Percentiles rank a stretch among this genome's conserved stretches.
Conservation (phyloP, 53 echinoderm and acorn worm genomes). For the Stichopus horrens region DNA sequence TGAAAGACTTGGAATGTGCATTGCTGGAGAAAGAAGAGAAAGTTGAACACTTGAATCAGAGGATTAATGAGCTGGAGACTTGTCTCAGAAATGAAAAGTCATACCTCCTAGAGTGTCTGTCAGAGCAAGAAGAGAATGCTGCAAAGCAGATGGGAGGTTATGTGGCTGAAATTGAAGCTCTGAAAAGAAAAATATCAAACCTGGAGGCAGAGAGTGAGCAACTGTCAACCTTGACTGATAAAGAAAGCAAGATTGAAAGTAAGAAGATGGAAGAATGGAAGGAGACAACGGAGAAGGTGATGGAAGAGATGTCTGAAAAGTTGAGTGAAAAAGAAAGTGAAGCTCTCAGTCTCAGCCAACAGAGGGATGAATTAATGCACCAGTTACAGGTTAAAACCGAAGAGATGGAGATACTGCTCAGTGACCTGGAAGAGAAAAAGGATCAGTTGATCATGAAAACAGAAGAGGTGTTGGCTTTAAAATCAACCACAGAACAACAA, state of each 20-base stretch:
- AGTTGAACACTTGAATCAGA: conserved; percentile 23
- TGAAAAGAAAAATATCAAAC: not conserved
- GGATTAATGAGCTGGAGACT: conserved; percentile 41
- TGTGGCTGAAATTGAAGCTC: conserved; percentile 8
- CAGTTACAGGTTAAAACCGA: conserved; percentile 10
- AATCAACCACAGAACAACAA: not conserved
- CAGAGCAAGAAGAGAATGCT: conserved; percentile 56
- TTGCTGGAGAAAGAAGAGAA: conserved; percentile 23
- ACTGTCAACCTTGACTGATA: not conserved
- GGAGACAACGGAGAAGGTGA: not conserved
- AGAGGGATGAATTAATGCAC: conserved; percentile 15
- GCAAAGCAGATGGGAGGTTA: conserved; percentile 34
- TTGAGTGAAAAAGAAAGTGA: conserved; percentile 4
- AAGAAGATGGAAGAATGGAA: conserved; percentile 19
- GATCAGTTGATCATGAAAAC: not conserved
- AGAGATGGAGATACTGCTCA: not conserved
- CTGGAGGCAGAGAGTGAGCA: conserved; percentile 15
- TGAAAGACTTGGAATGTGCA: not conserved
- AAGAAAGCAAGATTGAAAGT: not conserved
- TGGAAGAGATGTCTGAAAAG: conserved; percentile 8
- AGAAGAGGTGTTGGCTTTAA: not conserved
- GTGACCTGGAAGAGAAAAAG: conserved; percentile 1
- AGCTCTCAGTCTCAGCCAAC: not conserved
- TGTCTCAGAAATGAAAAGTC: conserved; percentile 47
- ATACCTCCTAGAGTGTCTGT: conserved; percentile 50